Base-by-base conservation (phyloP, 1,140 invertebrate genomes). In the Patella vulgata region DNA sequence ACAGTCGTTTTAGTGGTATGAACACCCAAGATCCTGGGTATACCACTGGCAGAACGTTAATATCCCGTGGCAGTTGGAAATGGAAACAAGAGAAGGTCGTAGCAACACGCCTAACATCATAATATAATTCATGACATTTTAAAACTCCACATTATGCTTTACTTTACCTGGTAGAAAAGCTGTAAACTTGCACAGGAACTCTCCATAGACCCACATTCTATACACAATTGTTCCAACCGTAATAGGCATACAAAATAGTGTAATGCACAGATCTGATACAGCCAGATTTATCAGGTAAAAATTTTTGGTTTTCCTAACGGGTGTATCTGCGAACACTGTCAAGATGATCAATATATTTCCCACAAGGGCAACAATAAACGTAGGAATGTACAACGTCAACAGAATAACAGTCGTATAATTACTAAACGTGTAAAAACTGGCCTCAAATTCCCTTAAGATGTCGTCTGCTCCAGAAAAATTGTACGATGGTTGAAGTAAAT, bases 101-200 rank as follows among this genome's bases (percentile, higher is more conserved):
- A n/a, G n/a, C n/a, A n/a, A n/a, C n/a, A n/a, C n/a, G n/a, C n/a
- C n/a, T n/a, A n/a, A n/a, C n/a, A n/a, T n/a, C n/a, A n/a, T n/a
- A n/a, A n/a, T n/a, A n/a, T n/a, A n/a, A n/a, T n/a, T n/a, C n/a
- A n/a, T n/a, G n/a, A n/a, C n/a, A n/a, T n/a, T n/a, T n/a, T n/a
- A n/a, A n/a, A n/a, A n/a, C n/a, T n/a, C n/a, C n/a, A n/a, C n/a
- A n/a, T n/a, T n/a, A n/a, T n/a, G n/a, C n/a, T n/a, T n/a, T n/a
- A 46, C 73, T 47, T 36, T 85, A 92, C 91, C 90, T 88, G 92
- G 90, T 14, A 92, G 69, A 74, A 91, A 93, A 42, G 88, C 87
- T 21, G 88, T 87, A 25, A 91, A 85, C 76, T 91, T 92, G 84
- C 91, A 93, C 83, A 90, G 87, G 31, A 88, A 81, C 70, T 89